Percentiles rank a stretch among this genome's conserved stretches.
Conservation (phyloP, 2,113 vertebrate species). For the Steatornis caripensis region DNA sequence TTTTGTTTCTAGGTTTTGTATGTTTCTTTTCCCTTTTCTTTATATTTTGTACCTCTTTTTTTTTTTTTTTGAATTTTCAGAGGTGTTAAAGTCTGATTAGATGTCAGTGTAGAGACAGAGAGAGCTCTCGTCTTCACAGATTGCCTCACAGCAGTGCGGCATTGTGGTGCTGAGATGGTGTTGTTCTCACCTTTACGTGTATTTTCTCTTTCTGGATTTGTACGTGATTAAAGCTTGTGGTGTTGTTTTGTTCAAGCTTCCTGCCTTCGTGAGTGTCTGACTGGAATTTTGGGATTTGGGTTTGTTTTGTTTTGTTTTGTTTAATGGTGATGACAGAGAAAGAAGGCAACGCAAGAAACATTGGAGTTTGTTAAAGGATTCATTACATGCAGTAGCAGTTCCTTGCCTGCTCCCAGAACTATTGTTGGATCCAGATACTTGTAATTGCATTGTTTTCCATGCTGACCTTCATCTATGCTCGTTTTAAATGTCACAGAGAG, state of each 20-base stretch:
- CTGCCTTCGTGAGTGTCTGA: background rate
- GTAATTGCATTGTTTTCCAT: constrained; percentile 20
- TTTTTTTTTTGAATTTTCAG: background rate
- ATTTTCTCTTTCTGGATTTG: background rate
- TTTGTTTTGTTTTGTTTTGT: background rate
- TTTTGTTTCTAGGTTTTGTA: background rate
- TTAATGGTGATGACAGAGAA: background rate
- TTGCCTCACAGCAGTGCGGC: background rate
- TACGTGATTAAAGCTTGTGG: background rate
- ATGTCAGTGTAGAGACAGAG: background rate
- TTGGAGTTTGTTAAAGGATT: background rate
- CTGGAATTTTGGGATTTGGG: background rate
- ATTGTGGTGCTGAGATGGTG: background rate
- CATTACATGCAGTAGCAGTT: background rate
- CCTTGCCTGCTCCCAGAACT: background rate
- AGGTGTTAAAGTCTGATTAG: background rate
- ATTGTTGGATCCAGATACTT: background rate
- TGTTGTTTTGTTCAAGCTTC: background rate
- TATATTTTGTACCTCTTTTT: background rate
- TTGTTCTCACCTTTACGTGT: background rate
- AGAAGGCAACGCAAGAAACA: background rate
- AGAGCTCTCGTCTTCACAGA: background rate
- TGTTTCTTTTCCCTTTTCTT: background rate
- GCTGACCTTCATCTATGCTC: constrained; percentile 38
- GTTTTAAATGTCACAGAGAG: constrained; percentile 61